These are phyloP conservation scores for Pachyrhynchus sulphureomaculatus DNA, from an alignment of 1,140 invertebrate species.

Conservation along the genomic window DNA sequence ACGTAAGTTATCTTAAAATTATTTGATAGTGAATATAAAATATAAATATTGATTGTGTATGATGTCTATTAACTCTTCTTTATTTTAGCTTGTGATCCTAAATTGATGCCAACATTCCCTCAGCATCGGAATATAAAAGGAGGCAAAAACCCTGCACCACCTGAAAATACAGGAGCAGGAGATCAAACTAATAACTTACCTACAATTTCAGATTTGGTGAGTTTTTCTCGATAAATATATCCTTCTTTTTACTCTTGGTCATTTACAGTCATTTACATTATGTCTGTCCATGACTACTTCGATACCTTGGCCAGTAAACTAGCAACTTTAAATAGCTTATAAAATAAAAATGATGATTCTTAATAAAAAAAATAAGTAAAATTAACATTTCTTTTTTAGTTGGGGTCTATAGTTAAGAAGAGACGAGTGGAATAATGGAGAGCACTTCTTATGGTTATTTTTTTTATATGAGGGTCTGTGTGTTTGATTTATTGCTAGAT, in stretches of 20 bases:
- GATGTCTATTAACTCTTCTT: slow-evolving; percentile 11
- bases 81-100: slow-evolving; percentile 86
- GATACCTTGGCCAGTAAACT: too few relatives aligned
- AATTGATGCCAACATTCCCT: slow-evolving; percentile 95
- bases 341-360: background rate
- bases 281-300: background rate
- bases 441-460: too few relatives aligned
- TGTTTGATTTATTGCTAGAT: too few relatives aligned
- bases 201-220: slow-evolving; percentile 73
- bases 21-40: too few relatives aligned
- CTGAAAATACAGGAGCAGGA: slow-evolving; percentile 62
- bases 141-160: slow-evolving; percentile 41
- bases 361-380: slow-evolving; percentile 10
- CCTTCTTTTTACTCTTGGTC: too few relatives aligned
- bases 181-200: slow-evolving; percentile 73
- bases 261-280: background rate
- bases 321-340: background rate
- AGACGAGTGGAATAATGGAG: slow-evolving; percentile 60
- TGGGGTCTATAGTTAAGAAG: slow-evolving; percentile 73
- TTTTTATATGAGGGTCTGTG: too few relatives aligned
- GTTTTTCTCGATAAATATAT: slow-evolving; percentile 11
- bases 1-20: slow-evolving; percentile 65
- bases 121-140: slow-evolving; percentile 89
- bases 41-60: background rate
- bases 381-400: slow-evolving; percentile 52